Evolutionary conservation across 1,140 invertebrate genomes (phyloP), one percentile per base, ranked within the genome.

Genomic region (Stratiolaelaps scimitus): DNA sequence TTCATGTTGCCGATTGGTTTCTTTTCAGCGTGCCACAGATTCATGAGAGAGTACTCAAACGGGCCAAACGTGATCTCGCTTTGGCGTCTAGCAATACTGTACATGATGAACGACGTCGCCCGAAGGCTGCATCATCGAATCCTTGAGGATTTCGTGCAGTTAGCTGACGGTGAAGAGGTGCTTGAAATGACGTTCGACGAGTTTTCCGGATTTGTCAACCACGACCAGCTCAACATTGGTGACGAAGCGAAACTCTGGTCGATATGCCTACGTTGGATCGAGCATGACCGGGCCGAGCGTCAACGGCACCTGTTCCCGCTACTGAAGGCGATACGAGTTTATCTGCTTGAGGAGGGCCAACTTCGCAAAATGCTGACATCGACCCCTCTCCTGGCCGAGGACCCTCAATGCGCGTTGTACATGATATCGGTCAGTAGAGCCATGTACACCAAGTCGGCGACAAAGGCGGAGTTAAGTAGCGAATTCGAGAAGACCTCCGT

Each of bases 151-250:
- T 60, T 60, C 53, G 26, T 1, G 4, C 26, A 60, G 23, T 10
- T 60, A 4, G 34, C 53, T 2, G 53, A 60, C 13, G 34, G 15
- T 34, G 17, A 43, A 65, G 79, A 82, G 73, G 81, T 82, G 71
- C 74, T 76, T 69, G 74, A 76, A 40, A 69, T 83, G 20, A 71
- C 76, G 4, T 75, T 75, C 20, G 76, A 81, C 47, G 81, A 83
- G 69, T 71, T 84, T 30, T 74, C 77, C 68, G 76, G 79, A 60
- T 75, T 83, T 65, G 72, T 84, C 48, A 72, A 73, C 45, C 79
- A 82, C 69, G 83, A 88, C 72, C 80, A 84, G 69, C 74, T 89
- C 1, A 88, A 88, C 73, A 83, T 84, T 1, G 78, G 78, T 68
- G 80, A 79, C 66, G 84, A 86, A 73, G 83, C 84, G 74, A 23